phyloP scores from a whole-genome alignment of 2,888 invertebrate genomes.

The Argyresthia goedartella region DNA sequence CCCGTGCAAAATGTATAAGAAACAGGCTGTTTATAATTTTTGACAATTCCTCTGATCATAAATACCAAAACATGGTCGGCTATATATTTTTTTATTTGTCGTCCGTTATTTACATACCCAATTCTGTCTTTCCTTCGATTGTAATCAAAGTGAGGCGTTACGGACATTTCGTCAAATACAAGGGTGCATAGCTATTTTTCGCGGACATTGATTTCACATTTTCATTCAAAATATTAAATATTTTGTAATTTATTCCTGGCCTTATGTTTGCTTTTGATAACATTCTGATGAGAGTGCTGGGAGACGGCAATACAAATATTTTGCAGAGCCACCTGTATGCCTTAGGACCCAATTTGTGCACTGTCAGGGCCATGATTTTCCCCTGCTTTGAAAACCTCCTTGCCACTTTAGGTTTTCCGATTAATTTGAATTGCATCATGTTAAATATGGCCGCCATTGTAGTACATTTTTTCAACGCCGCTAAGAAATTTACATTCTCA shows the following conservation, averaged over 20 bases:
- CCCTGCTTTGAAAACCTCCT: conserved; percentile 11
- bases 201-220: conserved; percentile 5
- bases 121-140: conserved; percentile 8
- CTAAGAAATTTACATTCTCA: no score
- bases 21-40: conserved; percentile 15
- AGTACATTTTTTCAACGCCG: conserved; percentile 3
- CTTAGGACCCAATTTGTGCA: conserved; percentile 10
- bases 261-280: conserved; percentile 7
- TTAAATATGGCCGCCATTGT: conserved; percentile 8
- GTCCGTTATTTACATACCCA: conserved; percentile 8
- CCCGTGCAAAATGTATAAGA: conserved; percentile 10
- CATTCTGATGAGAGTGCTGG: conserved; percentile 10
- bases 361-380: conserved; percentile 10
- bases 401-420: conserved; percentile 8
- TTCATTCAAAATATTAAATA: conserved; percentile 11
- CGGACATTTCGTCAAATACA: conserved; percentile 7
- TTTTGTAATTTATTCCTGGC: conserved; percentile 13
- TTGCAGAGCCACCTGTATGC: conserved; percentile 9
- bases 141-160: conserved; percentile 9
- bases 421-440: conserved; percentile 9
- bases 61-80: conserved; percentile 13
- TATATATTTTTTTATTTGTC: not conserved
- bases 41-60: conserved; percentile 12
- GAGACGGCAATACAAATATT: conserved; percentile 12
- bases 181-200: conserved; percentile 8